Base-by-base conservation (phyloP, 2,797 vertebrate species). In the Ficedula albicollis region DNA sequence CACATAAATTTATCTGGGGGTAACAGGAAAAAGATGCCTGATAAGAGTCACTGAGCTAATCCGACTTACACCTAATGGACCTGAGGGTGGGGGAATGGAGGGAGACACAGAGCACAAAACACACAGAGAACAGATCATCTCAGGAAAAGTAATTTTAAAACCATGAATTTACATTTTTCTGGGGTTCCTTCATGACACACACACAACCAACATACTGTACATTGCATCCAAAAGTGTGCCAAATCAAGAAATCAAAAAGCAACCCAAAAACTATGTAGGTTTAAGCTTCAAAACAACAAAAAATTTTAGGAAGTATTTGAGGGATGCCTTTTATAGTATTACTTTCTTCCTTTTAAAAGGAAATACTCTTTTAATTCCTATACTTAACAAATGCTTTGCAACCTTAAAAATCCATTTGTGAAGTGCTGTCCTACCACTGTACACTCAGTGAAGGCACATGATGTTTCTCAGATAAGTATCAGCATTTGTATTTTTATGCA, bases 11-110 rank as follows among this genome's bases (percentile, higher is more conserved):
- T 93, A 81, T 92, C 81, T 49, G 52, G 29, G 56, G 46, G 39
- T 66, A 92, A 86, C 29, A 82, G 93, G 79, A 92, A 87, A 93
- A 85, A 88, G 62, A 90, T 38, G 51, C 26, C 64, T 76, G 46
- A 38, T 73, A 96, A 95, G 64, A 96, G 60, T 52, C 78, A 93
- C 46, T 26, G 68, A 90, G 87, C 55, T 97, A 85, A 96, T 92
- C 75, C 0, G 2, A 70, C 38, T 82, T 69, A 73, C 0, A 9
- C 38, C 79, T 79, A 89, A 88, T 51, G 41, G 75, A 91, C 56
- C 52, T 20, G n/a, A 64, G 58, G 27, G 59, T 9, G 18, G 12
- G 41, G 44, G 34, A 86, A 51, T 3, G 10, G 54, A 73, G 15
- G 9, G 48, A 82, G n/a, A 55, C 0, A 0, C 4, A 7, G 48